Evolutionary conservation across 2,113 vertebrate genomes (phyloP), one percentile per base, ranked within the genome.

Genomic region (Pithys albifrons): DNA sequence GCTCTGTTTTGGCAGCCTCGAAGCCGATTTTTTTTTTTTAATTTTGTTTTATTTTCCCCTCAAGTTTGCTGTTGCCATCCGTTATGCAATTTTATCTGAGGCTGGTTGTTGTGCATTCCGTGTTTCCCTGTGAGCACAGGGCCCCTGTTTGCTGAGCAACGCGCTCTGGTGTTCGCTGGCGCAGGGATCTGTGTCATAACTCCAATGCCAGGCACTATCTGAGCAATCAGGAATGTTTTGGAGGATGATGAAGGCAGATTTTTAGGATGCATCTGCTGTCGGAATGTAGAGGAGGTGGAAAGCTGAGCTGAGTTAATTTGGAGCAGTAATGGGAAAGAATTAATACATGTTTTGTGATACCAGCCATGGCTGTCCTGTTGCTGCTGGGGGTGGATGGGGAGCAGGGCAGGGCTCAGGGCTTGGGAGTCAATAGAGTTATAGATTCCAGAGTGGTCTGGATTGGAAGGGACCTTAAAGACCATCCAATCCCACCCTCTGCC

Each of bases 1-100:
- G 95, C 92, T 96, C 25, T 0, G 20, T 74, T 96, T 95, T 96
- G 96, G 95, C 95, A 96, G 90, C 83, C 88, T 79, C 7, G 12
- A 69, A 82, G 65, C 77, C 28, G 41, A 43, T 7, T 49, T 46
- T 35, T 64, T 29, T 45, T 18, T 31, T 14, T 10, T 10, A 41
- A 41, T 41, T 33, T 11, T 0, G 24, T 55, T 92, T 66, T 41
- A 16, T 88, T 83, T 70, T 72, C 57, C 70, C 64, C 71, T 88
- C 62, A 20, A 73, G 74, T 89, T 89, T 79, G 81, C 78, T 18
- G 31, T 65, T 95, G 29, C 81, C 62, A 4, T 89, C 76, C 9
- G 4, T 94, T 85, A 14, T 2, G 62, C 82, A 85, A 4, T 96
- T 88, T 55, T 52, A 20, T 82, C 65, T 6, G 3, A 25, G 84